Evolutionary conservation across 2,113 vertebrate species (phyloP), one percentile per base, ranked within the genome.

Genomic region (Plectropomus leopardus): DNA sequence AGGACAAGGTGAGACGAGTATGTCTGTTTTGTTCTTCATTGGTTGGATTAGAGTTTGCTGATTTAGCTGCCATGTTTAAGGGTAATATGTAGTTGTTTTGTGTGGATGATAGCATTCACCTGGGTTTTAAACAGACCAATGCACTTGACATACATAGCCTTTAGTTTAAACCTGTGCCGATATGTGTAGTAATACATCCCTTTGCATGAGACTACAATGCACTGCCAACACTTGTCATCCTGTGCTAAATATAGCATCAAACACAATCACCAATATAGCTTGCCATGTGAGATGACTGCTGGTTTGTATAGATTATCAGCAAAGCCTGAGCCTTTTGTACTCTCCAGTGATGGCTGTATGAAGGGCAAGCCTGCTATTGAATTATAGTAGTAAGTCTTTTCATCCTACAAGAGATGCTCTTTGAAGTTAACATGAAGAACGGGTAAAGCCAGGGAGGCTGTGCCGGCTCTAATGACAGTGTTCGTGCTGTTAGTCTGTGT

Each of bases 1-100:
- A 92, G 65, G 91, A 92, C 80, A 94, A 94, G 93, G 93, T 94
- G 90, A 93, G 92, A 72, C 26, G 28, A 76, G 66, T 45, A 28
- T 59, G 2, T 77, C 55, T 48, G 30, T 63, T 61, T 23, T 42
- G n/a, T 63, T 72, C 42, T 19, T 24, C 23, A 0, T 15, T 8
- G n/a, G 10, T 6, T 55, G 17, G 32, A 16, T 26, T 13, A 23
- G 23, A 45, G 17, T 75, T 50, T 28, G n/a, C 23, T 40, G n/a
- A 66, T 16, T 67, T 45, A 7, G 7, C 16, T 32, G 5, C 15
- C 2, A 3, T 2, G 0, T 69, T 47, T 17, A 17, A 23, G 16
- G 9, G 11, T 28, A 44, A 42, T 65, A 24, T 67, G 8, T 21
- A 14, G 53, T 63, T 67, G 40, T 51, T 26, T 15, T 44, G 36